Evolutionary conservation across 2,113 vertebrate species (phyloP).

Genomic region (Etia nguti): DNA sequence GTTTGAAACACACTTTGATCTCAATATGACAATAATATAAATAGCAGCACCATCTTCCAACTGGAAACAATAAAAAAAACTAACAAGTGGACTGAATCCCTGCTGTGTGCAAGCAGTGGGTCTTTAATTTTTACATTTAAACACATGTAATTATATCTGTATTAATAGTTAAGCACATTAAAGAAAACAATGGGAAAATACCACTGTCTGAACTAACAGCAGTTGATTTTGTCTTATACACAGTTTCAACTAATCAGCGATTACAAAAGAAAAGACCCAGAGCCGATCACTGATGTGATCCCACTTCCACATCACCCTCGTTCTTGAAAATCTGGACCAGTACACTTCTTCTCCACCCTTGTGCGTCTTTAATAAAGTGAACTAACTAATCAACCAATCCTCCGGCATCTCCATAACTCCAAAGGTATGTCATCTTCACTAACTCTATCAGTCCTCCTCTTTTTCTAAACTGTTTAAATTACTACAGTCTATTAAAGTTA

Average conservation of each 20-base stretch:
- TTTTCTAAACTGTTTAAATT: no score
- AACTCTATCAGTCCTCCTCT: no score
- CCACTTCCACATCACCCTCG: no score
- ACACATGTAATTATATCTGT: not conserved
- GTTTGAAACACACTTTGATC: not conserved
- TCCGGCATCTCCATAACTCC: no score
- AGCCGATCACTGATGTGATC: no score
- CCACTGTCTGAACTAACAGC: not conserved
- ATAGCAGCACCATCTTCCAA: not conserved
- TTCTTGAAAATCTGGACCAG: no score
- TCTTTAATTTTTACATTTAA: not conserved
- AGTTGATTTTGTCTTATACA: not conserved
- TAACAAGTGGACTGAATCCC: not conserved
- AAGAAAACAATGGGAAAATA: not conserved
- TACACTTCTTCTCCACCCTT: no score
- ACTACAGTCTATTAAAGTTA: not conserved
- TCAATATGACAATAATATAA: not conserved
- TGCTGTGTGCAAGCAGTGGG: no score
- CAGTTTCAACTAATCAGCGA: not conserved
- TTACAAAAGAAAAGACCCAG: not conserved
- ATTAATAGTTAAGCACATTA: not conserved
- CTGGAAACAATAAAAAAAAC: not conserved
- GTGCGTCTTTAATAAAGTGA: no score
- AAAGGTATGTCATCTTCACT: no score
- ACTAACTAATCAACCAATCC: no score